Evolutionary conservation across 1,140 invertebrate genomes (phyloP).

Genomic region (Pseudachorutes palmiensis): DNA sequence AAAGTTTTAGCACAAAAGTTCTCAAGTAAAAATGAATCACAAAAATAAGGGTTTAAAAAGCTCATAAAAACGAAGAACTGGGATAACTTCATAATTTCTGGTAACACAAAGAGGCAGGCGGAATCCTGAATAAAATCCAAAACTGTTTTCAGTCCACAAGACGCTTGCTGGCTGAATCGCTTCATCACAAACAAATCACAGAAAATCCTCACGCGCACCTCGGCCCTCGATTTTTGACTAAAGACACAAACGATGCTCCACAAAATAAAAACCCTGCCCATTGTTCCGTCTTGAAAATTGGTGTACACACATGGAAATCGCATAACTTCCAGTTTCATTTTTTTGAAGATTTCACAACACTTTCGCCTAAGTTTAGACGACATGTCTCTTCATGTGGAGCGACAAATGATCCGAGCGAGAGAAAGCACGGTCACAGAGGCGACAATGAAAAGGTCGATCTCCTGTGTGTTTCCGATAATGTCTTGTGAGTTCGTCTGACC

Average conservation of each 20-base stretch:
- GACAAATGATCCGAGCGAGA: conserved; percentile 56
- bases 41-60: no score
- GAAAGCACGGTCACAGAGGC: conserved; percentile 53
- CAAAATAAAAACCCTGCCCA: no score
- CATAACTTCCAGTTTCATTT: neutral
- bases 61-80: no score
- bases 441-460: conserved; percentile 52
- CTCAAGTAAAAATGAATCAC: no score
- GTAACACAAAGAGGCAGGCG: no score
- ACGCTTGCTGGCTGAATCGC: neutral
- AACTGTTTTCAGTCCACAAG: neutral
- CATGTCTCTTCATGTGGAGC: conserved; percentile 57
- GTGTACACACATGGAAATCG: neutral
- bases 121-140: no score
- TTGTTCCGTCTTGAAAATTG: no score
- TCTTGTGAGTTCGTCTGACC: conserved; percentile 59
- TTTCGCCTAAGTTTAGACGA: conserved; percentile 29
- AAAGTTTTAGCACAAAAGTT: no score
- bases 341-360: neutral
- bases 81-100: no score
- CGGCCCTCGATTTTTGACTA: neutral
- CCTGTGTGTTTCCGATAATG: conserved; percentile 54
- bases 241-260: no score
- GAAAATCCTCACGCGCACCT: neutral
- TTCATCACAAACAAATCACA: neutral